phyloP scores from a whole-genome alignment of 2,888 invertebrate genomes.

The Alsophila aescularia region DNA sequence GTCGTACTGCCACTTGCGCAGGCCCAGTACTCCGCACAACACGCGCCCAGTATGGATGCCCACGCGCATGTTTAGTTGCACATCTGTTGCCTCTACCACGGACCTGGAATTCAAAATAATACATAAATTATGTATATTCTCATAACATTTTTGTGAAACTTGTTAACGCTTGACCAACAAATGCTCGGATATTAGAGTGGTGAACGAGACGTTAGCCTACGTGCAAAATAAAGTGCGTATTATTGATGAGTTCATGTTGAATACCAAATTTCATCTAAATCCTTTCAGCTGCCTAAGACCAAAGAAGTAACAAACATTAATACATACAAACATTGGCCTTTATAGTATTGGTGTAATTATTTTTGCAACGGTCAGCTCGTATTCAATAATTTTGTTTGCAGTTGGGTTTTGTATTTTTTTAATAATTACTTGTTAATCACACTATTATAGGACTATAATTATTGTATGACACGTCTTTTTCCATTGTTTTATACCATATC shows the following conservation, averaged over 20 bases:
- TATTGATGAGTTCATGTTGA: background rate
- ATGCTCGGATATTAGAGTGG: background rate
- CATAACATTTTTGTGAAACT: background rate
- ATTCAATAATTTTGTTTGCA: too few species aligned
- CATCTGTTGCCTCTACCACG: constrained; percentile 95
- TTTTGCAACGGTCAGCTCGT: too few species aligned
- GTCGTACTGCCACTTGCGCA: constrained; percentile 97
- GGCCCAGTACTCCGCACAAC: constrained; percentile 94
- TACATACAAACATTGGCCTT: too few species aligned
- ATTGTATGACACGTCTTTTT: too few species aligned
- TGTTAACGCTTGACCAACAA: background rate
- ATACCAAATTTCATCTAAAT: too few species aligned
- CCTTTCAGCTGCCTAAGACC: too few species aligned
- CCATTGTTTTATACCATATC: too few species aligned
- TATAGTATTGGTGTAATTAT: too few species aligned
- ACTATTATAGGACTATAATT: too few species aligned
- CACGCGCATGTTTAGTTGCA: constrained; percentile 96
- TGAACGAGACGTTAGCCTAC: background rate
- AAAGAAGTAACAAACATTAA: too few species aligned
- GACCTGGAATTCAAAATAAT: constrained; percentile 77
- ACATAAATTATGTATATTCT: background rate
- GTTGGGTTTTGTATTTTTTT: too few species aligned
- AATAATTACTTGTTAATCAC: too few species aligned
- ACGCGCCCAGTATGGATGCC: constrained; percentile 96
- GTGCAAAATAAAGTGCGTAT: background rate